Percentiles rank a stretch among this genome's conserved stretches.
Evolutionary conservation across 2,888 invertebrate species (phyloP).

Genomic region (Sepiola atlantica): DNA sequence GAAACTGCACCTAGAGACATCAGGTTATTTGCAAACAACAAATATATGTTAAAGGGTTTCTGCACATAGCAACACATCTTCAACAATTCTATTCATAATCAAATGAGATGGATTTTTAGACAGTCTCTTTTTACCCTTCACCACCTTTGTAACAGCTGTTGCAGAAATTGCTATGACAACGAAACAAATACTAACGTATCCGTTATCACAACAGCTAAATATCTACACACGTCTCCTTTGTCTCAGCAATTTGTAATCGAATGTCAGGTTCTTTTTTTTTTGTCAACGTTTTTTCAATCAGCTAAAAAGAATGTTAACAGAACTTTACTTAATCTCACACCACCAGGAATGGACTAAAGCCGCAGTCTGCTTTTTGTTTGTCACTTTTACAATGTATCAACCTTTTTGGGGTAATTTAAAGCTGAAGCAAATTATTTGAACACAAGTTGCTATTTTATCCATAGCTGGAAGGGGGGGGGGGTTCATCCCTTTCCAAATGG

Average conservation of each 20-base stretch:
- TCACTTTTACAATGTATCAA: too few species aligned
- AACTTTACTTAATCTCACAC: background rate
- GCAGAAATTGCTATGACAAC: background rate
- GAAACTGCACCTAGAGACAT: too few species aligned
- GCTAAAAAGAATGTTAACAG: background rate
- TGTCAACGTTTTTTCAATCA: background rate
- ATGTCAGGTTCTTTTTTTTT: background rate
- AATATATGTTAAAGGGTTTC: background rate
- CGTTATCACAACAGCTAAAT: background rate
- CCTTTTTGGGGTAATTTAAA: too few species aligned
- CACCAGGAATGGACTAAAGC: background rate
- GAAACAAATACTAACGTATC: background rate
- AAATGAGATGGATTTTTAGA: background rate
- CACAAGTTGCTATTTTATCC: too few species aligned
- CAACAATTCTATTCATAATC: background rate
- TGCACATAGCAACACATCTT: background rate
- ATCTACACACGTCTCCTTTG: background rate
- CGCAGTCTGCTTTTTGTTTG: background rate
- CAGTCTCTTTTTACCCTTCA: background rate
- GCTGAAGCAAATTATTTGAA: too few species aligned
- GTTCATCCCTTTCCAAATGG: too few species aligned
- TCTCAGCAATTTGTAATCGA: conserved; percentile 14
- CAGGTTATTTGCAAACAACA: too few species aligned
- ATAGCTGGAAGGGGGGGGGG: too few species aligned
- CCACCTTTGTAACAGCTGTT: background rate